Conservation (phyloP, 2,797 vertebrate species). For the Myripristis murdjan region DNA sequence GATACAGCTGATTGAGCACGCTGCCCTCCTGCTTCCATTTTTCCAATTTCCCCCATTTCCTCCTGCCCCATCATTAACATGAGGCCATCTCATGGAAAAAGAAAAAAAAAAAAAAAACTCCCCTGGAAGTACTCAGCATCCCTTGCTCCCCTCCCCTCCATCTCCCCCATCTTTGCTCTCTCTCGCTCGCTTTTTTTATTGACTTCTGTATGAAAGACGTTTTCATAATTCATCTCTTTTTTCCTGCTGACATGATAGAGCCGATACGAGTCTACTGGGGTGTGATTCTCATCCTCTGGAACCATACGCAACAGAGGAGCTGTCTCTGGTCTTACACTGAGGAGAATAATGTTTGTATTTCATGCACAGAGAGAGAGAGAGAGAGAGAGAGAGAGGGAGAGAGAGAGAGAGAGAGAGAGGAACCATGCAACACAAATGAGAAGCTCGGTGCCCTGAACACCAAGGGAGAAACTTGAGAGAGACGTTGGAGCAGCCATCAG, state of each 20-base stretch:
- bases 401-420: slow-evolving; percentile 8
- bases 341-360: too few relatives aligned
- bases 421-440: slow-evolving; percentile 45
- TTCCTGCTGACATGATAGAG: slow-evolving; percentile 17
- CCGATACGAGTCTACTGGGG: not conserved
- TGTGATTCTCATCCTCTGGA: slow-evolving; percentile 14
- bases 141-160: not conserved
- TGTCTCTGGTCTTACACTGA: not conserved
- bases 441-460: slow-evolving; percentile 39
- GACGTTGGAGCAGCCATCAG: slow-evolving; percentile 20
- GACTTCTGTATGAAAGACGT: slow-evolving; percentile 45
- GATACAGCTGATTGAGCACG: not conserved
- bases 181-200: slow-evolving; percentile 24
- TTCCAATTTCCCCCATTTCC: slow-evolving; percentile 6
- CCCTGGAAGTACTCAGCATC: slow-evolving; percentile 8
- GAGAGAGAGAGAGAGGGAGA: slow-evolving; percentile 1
- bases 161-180: not conserved
- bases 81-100: slow-evolving; percentile 11
- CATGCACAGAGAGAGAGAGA: not conserved
- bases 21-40: slow-evolving; percentile 11
- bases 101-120: not conserved
- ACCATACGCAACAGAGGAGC: not conserved
- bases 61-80: slow-evolving; percentile 2
- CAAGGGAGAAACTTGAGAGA: slow-evolving; percentile 11
- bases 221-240: slow-evolving; percentile 62